Base-by-base conservation (phyloP, 2,888 invertebrate genomes). In the Carabus problematicus region DNA sequence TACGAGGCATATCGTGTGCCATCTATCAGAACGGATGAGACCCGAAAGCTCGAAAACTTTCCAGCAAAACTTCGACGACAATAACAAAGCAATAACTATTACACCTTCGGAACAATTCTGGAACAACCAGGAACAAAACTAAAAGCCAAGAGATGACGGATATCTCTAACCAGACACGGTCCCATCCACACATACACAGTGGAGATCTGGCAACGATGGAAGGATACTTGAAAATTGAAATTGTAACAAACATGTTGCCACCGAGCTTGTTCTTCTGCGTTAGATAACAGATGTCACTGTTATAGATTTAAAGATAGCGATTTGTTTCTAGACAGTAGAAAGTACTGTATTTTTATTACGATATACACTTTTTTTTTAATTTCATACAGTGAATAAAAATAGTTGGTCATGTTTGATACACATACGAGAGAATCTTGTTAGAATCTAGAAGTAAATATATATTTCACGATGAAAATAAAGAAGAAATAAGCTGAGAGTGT, bases 11-110 rank as follows among this genome's bases (percentile, higher is more conserved):
- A 52, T 52, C 52, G 52, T 12, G 52, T 52, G 18, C 52, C 52
- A 52, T 52, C 52, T 52, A 52, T 52, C 52, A 52, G 19, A 8
- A 9, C 18, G 18, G 52, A 52, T 18, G 52, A 52, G 14, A 52
- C 7, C 52, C 16, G 18, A 52, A 52, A 52, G 52, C 52, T 52
- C 19, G 29, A 14, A 52, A 52, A 52, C 52, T 52, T 52, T 52
- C 16, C 18, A 12, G 19, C 52, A 52, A 19, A 52, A 52, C 18
- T 52, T 52, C 19, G 52, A 52, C 70, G 66, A 75, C 76, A 77
- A 77, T 77, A 78, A 78, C 77, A 77, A 74, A 75, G 76, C 75
- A 76, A 77, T 77, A 77, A 77, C 75, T 73, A 74, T 74, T 71
- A 72, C 72, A 75, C 41, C 54, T 47, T 47, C 47, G 8, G 16